Conservation (phyloP, 2,113 vertebrate genomes). For the Clarias magur region DNA sequence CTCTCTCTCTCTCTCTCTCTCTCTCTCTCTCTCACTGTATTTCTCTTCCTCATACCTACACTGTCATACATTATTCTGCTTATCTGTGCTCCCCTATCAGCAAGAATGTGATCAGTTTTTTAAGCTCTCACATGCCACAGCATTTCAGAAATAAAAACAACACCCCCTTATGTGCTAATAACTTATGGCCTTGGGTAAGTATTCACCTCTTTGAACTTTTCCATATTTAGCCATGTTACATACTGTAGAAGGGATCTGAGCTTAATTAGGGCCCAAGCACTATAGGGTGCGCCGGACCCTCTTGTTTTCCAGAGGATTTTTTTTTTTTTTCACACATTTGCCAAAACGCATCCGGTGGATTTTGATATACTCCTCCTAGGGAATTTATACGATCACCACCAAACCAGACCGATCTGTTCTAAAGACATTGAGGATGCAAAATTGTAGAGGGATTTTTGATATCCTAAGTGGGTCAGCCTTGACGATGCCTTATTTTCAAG, state of each 20-base stretch:
- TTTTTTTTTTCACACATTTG: no score
- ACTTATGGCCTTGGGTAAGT: not conserved
- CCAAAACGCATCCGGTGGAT: no score
- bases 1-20: not conserved
- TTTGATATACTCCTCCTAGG: no score
- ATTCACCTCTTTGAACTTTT: not conserved
- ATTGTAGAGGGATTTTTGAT: no score
- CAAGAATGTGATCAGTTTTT: not conserved
- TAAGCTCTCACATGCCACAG: not conserved
- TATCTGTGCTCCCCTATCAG: not conserved
- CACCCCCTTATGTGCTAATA: not conserved
- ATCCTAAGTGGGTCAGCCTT: no score
- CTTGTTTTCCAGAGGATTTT: no score
- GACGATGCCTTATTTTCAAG: no score
- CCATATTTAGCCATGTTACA: not conserved
- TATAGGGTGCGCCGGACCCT: no score
- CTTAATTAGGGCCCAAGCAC: not conserved
- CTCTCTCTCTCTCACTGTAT: not conserved
- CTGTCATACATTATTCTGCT: not conserved
- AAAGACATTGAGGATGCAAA: no score
- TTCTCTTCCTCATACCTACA: not conserved
- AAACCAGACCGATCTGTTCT: no score
- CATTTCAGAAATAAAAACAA: conserved; percentile 1
- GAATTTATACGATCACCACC: no score
- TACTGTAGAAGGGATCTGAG: not conserved